Evolutionary conservation across 2,888 invertebrate genomes (phyloP).

Genomic region (Tinea semifulvella): DNA sequence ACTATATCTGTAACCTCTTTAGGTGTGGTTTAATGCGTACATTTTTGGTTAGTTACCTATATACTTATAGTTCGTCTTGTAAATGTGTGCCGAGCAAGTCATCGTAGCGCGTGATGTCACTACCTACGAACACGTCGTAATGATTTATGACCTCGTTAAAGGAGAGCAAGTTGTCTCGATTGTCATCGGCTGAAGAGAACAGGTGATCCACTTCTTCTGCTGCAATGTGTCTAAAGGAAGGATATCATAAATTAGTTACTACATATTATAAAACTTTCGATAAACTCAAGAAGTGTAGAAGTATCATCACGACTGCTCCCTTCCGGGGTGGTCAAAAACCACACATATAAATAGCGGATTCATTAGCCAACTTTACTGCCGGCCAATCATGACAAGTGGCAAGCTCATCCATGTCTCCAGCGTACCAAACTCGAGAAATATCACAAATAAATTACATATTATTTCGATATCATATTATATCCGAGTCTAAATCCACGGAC

Average conservation of each 20-base stretch:
- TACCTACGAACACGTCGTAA: slow-evolving; percentile 91
- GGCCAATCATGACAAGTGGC: too few relatives aligned
- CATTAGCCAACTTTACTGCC: too few relatives aligned
- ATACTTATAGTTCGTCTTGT: slow-evolving; percentile 80
- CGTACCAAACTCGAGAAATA: too few relatives aligned
- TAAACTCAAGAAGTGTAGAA: not conserved
- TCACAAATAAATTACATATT: too few relatives aligned
- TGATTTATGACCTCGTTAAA: slow-evolving; percentile 85
- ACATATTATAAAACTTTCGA: not conserved
- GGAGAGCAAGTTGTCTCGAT: slow-evolving; percentile 81
- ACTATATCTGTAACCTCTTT: too few relatives aligned
- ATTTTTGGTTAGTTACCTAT: too few relatives aligned
- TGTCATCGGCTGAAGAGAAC: slow-evolving; percentile 85
- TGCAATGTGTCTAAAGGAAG: slow-evolving; percentile 76
- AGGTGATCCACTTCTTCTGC: slow-evolving; percentile 91
- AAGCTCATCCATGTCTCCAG: too few relatives aligned
- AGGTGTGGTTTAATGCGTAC: too few relatives aligned
- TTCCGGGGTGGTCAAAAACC: not conserved
- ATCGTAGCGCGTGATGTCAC: slow-evolving; percentile 90
- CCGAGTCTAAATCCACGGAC: too few relatives aligned
- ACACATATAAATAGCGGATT: too few relatives aligned
- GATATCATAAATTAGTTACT: slow-evolving; percentile 1
- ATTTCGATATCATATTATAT: too few relatives aligned
- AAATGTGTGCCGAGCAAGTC: slow-evolving; percentile 36
- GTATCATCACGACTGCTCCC: too few relatives aligned